Conservation (phyloP, 2,113 vertebrate genomes). For the Gadus macrocephalus region DNA sequence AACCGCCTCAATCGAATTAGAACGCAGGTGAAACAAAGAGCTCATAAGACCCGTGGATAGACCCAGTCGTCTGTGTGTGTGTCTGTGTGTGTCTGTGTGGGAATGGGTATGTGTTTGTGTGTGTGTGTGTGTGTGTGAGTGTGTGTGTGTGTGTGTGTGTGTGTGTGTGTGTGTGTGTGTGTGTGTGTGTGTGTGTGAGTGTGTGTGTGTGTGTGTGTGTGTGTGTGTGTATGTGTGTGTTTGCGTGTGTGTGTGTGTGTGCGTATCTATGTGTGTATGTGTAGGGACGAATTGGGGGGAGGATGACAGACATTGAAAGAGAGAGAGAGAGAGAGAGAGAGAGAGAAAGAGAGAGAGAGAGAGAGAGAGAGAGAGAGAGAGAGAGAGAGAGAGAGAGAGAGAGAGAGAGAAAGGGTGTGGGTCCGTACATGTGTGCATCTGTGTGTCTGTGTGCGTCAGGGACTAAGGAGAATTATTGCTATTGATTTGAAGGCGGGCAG, state of each 20-base stretch:
- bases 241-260: conserved; percentile 30
- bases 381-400: no score
- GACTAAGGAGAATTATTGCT: conserved; percentile 92
- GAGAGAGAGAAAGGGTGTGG: no score
- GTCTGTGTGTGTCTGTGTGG: conserved; percentile 23
- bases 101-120: conserved; percentile 28
- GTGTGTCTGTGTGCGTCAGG: conserved; percentile 31
- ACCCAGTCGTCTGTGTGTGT: conserved; percentile 28
- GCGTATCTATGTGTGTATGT: conserved; percentile 42
- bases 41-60: conserved; percentile 20
- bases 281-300: conserved; percentile 2
- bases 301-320: no score
- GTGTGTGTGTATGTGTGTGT: conserved; percentile 21
- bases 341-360: no score
- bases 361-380: no score
- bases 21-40: conserved; percentile 62
- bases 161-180: conserved; percentile 35
- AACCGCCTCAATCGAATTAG: conserved; percentile 60
- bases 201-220: conserved; percentile 1
- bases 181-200: conserved; percentile 38
- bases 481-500: conserved; percentile 95
- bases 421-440: conserved; percentile 15
- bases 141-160: conserved; percentile 21
- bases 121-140: conserved; percentile 3
- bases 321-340: no score